Conservation (phyloP, 2,888 invertebrate species). For the Homarus gammarus region DNA sequence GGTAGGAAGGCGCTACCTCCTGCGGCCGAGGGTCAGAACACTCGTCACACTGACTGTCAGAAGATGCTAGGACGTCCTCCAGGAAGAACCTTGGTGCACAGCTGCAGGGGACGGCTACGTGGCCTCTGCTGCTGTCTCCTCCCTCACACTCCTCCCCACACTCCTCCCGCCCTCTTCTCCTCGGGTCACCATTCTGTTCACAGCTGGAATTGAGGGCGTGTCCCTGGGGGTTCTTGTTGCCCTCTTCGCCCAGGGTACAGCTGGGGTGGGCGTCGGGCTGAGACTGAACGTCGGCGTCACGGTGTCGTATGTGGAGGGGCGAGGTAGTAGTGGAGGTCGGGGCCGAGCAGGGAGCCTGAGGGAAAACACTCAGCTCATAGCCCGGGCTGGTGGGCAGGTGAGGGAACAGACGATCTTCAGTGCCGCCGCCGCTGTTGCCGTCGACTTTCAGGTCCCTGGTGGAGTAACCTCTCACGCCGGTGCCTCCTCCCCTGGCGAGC, state of each 20-base stretch:
- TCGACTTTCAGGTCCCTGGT: conserved; percentile 19
- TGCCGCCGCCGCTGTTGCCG: not conserved
- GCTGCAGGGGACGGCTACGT: conserved; percentile 87
- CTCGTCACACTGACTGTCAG: conserved; percentile 34
- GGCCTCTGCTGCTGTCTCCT: conserved; percentile 81
- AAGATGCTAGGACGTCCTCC: conserved; percentile 80
- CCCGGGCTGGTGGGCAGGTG: conserved; percentile 19
- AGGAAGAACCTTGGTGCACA: conserved; percentile 84
- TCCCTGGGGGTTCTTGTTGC: conserved; percentile 78
- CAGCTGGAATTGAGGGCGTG: conserved; percentile 76
- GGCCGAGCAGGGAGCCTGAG: conserved; percentile 39
- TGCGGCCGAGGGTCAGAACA: conserved; percentile 38
- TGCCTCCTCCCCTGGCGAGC: conserved; percentile 29
- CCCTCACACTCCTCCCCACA: conserved; percentile 76
- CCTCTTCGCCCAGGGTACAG: conserved; percentile 89
- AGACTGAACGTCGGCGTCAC: conserved; percentile 79
- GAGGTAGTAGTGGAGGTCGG: conserved; percentile 48
- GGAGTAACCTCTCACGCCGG: conserved; percentile 37
- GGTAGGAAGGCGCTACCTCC: conserved; percentile 24
- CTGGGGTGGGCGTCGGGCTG: conserved; percentile 80
- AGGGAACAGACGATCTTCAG: conserved; percentile 18
- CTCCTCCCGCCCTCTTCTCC: conserved; percentile 27
- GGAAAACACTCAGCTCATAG: conserved; percentile 53
- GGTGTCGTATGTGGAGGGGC: conserved; percentile 58
- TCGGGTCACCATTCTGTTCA: conserved; percentile 56